Percentiles rank a stretch among this genome's conserved stretches.
Evolutionary conservation across 2,888 invertebrate species (phyloP).

Genomic region (Heliconius sara): DNA sequence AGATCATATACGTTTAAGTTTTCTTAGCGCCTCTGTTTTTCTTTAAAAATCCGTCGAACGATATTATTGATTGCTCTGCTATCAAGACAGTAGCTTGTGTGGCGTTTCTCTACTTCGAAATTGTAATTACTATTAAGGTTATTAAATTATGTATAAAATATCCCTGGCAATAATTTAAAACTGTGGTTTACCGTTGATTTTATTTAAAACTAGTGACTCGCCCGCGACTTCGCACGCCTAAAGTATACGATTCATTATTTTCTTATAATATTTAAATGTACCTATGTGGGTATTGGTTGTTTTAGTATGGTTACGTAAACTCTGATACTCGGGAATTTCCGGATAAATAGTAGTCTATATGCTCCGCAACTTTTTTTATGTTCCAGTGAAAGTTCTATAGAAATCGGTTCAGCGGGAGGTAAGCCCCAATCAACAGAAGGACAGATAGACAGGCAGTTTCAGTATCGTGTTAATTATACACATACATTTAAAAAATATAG

Average conservation of each 20-base stretch:
- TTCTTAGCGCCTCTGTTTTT: conserved; percentile 70
- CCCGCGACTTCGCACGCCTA: too few species aligned
- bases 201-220: neutral
- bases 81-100: conserved; percentile 52
- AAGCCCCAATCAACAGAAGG: neutral
- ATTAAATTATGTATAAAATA: neutral
- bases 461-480: neutral
- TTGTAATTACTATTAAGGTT: neutral
- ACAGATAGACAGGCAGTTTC: neutral
- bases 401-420: neutral
- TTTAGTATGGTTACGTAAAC: too few species aligned
- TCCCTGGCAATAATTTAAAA: neutral
- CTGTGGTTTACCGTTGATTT: neutral
- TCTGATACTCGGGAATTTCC: too few species aligned
- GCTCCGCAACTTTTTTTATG: neutral
- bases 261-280: too few species aligned
- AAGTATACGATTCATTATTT: too few species aligned
- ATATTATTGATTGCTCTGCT: conserved; percentile 61
- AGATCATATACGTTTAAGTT: conserved; percentile 56
- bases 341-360: too few species aligned
- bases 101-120: neutral
- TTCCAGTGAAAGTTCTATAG: neutral
- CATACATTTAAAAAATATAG: too few species aligned
- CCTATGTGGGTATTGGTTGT: too few species aligned
- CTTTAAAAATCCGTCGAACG: conserved; percentile 53